phyloP scores from a whole-genome alignment of 2,888 invertebrate species.

The Alentia gelatinosa region DNA sequence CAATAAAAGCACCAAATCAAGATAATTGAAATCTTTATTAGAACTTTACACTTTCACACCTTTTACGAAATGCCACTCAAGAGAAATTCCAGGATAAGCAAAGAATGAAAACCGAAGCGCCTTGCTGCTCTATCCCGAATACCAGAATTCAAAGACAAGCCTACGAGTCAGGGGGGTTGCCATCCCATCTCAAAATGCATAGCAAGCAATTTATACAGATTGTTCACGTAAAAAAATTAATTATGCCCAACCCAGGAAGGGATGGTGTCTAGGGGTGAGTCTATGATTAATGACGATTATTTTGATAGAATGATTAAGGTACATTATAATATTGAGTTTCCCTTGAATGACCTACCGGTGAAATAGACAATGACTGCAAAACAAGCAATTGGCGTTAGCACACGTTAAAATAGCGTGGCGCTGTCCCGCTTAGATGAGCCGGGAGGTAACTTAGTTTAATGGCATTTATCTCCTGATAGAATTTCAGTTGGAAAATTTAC shows the following conservation, averaged over 20 bases:
- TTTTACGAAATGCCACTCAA: too few species aligned
- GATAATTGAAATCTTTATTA: too few species aligned
- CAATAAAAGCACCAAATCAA: too few species aligned
- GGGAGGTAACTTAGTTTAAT: too few species aligned
- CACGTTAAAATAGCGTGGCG: too few species aligned
- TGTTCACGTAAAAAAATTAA: neutral
- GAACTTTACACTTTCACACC: too few species aligned
- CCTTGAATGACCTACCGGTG: slow-evolving; percentile 38
- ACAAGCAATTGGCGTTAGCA: slow-evolving; percentile 6
- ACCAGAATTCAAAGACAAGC: too few species aligned
- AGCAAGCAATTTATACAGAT: neutral
- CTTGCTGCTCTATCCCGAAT: neutral
- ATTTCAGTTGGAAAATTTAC: too few species aligned
- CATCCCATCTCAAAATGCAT: neutral
- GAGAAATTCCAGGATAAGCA: too few species aligned
- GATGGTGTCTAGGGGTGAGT: neutral
- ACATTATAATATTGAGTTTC: slow-evolving; percentile 15
- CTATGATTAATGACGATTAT: neutral
- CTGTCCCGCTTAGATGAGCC: too few species aligned
- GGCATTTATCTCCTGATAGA: too few species aligned
- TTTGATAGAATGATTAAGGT: neutral
- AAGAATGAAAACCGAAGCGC: neutral
- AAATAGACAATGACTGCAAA: slow-evolving; percentile 38
- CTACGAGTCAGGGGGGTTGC: neutral
- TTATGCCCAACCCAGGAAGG: neutral